Evolutionary conservation across 2,888 invertebrate genomes (phyloP), one percentile per base, ranked within the genome.

Genomic region (Podabrus alpinus): DNA sequence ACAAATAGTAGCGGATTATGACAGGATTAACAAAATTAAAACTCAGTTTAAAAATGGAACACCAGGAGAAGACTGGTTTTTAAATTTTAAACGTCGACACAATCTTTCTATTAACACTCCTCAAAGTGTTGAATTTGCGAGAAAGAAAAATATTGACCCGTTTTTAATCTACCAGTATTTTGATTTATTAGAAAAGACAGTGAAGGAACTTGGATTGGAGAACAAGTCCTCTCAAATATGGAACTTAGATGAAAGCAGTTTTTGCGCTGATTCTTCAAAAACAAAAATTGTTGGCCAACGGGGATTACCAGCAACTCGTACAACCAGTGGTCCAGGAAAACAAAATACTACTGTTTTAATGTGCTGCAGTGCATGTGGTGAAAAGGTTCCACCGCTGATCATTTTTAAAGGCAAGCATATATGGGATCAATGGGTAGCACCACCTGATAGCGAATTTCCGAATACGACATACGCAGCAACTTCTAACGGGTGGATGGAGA

Each of bases 371-470:
- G 81, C 81, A 25, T 71, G 74, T 73, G 83, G 84, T 62, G 79
- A 81, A 1, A 85, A 85, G 78, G n/a, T n/a, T n/a, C 83, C 83
- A 24, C 85, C 85, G 29, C 76, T 86, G 59, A 84, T 86, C 45
- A 82, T 85, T 68, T 83, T 82, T 77, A 84, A 84, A 72, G 82
- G 84, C 11, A 85, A 84, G 79, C 79, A 83, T 80, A 76, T 83
- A 15, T 86, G 85, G 84, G 83, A 85, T 77, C 70, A 70, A 61
- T 70, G 62, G 61, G n/a, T 62, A 21, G 70, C 25, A 11, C 70
- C 60, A 69, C 60, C 61, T 61, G 25, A 9, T 61, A 70, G 15
- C 11, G 81, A 2, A 84, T 78, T 77, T 81, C 82, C 62, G 79
- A 78, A n/a, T 73, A 83, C 4, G 59, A 83, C 15, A 81, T 81